phyloP scores from a whole-genome alignment of 2,797 vertebrate species.

The Menidia menidia region DNA sequence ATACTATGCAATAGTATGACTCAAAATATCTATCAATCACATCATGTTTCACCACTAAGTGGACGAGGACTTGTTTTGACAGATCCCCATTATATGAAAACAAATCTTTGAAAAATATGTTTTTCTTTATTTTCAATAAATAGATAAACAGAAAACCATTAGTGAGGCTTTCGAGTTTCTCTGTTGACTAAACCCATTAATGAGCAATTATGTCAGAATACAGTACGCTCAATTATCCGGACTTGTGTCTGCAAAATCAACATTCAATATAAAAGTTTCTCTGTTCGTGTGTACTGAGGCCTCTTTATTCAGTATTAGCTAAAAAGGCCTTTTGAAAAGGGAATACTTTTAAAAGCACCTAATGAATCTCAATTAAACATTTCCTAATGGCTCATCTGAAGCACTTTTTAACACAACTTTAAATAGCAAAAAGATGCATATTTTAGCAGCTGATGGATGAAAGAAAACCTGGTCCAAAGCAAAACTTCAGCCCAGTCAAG shows the following conservation, averaged over 20 bases:
- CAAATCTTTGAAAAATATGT: background rate
- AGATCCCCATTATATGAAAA: background rate
- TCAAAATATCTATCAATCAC: background rate
- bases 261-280: conserved; percentile 9
- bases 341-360: background rate
- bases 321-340: background rate
- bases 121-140: background rate
- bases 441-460: background rate
- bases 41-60: rapidly evolving
- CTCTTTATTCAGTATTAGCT: background rate
- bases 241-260: conserved; percentile 2
- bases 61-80: background rate
- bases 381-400: conserved; percentile 1
- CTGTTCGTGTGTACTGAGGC: background rate
- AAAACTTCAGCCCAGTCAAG: background rate
- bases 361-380: background rate
- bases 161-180: background rate
- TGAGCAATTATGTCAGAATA: background rate
- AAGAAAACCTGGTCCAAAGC: background rate
- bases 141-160: background rate
- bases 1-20: background rate
- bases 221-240: conserved; percentile 6
- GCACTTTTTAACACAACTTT: background rate
- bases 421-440: background rate
- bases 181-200: background rate